Evolutionary conservation across 2,113 vertebrate genomes (phyloP).

Genomic region (Oophaga pumilio): DNA sequence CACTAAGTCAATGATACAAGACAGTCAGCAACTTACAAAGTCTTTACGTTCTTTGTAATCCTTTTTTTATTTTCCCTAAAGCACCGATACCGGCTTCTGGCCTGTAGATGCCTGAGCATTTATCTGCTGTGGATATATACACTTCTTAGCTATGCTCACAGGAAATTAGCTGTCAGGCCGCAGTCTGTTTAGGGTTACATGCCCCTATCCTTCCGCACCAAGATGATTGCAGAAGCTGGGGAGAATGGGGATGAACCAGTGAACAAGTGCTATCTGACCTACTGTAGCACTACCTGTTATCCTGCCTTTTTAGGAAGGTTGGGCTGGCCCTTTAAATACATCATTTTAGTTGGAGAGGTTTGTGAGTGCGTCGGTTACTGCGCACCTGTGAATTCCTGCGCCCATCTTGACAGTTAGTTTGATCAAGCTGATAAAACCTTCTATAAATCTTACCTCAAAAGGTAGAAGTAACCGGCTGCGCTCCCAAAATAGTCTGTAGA

Average conservation of each 20-base stretch:
- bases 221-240: constrained; percentile 6
- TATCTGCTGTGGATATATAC: background rate
- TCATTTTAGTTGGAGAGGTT: background rate
- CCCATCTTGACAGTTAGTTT: background rate
- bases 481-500: constrained; percentile 6
- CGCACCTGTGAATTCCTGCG: constrained; percentile 8
- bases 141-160: background rate
- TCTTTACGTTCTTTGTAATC: background rate
- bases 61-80: background rate
- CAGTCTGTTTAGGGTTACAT: constrained; percentile 1
- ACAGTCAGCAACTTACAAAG: background rate
- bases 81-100: background rate
- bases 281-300: background rate
- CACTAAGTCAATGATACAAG: background rate
- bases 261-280: background rate
- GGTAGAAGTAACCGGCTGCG: background rate
- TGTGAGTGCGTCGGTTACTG: background rate
- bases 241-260: background rate
- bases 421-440: background rate
- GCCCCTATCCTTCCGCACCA: background rate
- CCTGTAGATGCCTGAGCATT: background rate
- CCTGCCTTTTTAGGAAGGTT: background rate
- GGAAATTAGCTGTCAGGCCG: background rate
- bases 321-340: background rate
- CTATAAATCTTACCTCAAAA: constrained; percentile 6